A percentile compares a stretch with the other conserved stretches of the same genome.
Evolutionary conservation across 2,797 vertebrate species (phyloP).

Genomic region (Momotus momota): DNA sequence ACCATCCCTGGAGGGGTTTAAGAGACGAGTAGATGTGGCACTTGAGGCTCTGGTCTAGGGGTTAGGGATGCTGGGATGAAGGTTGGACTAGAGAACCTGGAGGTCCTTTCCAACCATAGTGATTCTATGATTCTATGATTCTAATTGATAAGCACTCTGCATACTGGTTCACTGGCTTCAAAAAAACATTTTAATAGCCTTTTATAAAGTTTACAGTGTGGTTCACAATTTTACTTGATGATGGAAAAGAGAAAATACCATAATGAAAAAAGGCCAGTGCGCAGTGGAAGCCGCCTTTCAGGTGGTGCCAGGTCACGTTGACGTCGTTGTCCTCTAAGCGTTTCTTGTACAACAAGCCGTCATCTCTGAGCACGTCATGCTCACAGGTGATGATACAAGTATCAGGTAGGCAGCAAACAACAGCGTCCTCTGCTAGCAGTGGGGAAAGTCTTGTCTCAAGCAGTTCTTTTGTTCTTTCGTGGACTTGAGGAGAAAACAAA

Average conservation of each 20-base stretch:
- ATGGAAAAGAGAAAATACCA: conserved; percentile 41
- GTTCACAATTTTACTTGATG: not conserved
- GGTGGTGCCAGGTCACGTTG: not conserved
- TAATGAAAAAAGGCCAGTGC: conserved; percentile 1
- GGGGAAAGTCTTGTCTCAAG: not conserved
- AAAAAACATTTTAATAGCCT: not conserved
- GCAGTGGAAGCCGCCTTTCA: not conserved
- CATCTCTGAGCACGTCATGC: conserved; percentile 24
- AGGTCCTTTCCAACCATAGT: too few relatives aligned
- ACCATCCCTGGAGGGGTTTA: too few relatives aligned
- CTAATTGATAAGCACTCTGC: not conserved
- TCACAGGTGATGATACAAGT: conserved; percentile 31
- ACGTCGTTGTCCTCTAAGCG: not conserved
- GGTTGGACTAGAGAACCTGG: too few relatives aligned
- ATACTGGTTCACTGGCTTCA: not conserved
- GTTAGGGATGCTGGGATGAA: too few relatives aligned
- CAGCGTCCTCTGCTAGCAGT: conserved; percentile 13
- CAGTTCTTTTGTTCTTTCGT: not conserved
- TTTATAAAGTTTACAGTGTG: not conserved
- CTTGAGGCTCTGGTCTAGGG: too few relatives aligned
- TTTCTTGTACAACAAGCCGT: conserved; percentile 26
- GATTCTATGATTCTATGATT: too few relatives aligned
- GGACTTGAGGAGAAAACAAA: not conserved
- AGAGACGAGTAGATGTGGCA: too few relatives aligned
- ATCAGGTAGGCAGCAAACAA: not conserved